A percentile compares a stretch with the other conserved stretches of the same genome.
phyloP scores from a whole-genome alignment of 2,797 vertebrate species.

The Cynodonichthys magdalenae region DNA sequence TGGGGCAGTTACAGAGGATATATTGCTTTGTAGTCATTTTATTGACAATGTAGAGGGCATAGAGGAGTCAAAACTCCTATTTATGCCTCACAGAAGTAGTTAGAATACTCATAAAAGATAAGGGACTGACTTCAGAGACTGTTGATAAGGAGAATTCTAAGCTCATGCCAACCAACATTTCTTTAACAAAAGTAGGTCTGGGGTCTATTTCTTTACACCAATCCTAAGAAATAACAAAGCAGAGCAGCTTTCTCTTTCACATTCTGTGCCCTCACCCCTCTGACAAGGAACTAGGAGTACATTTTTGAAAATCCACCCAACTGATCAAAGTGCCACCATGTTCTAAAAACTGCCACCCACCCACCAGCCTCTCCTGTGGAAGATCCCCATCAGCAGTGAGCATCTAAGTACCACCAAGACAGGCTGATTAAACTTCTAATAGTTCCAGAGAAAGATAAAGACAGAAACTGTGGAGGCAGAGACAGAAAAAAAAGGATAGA shows the following conservation, averaged over 20 bases:
- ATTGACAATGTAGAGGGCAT: constrained; percentile 47
- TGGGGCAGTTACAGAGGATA: constrained; percentile 44
- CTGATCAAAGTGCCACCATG: constrained; percentile 75
- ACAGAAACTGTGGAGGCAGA: constrained; percentile 41
- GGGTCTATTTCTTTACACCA: constrained; percentile 17
- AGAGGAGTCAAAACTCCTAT: constrained; percentile 46
- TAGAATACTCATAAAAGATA: constrained; percentile 34
- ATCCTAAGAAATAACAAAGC: constrained; percentile 22
- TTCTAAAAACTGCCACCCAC: constrained; percentile 77
- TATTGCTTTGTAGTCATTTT: constrained; percentile 49
- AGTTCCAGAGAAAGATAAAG: constrained; percentile 58
- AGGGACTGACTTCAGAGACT: constrained; percentile 10
- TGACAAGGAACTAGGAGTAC: constrained; percentile 58
- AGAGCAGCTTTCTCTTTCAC: constrained; percentile 32
- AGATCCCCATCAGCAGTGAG: constrained; percentile 58
- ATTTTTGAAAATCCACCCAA: constrained; percentile 73
- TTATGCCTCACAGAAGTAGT: constrained; percentile 27
- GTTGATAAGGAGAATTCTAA: not conserved
- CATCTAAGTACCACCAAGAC: constrained; percentile 53
- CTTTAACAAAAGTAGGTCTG: not conserved
- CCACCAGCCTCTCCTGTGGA: constrained; percentile 60
- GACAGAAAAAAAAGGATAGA: constrained; percentile 20
- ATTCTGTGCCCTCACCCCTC: constrained; percentile 42
- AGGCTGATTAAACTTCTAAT: constrained; percentile 72
- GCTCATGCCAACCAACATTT: not conserved